phyloP scores from a whole-genome alignment of 2,113 vertebrate species.

The Cricetomys ansorgei region DNA sequence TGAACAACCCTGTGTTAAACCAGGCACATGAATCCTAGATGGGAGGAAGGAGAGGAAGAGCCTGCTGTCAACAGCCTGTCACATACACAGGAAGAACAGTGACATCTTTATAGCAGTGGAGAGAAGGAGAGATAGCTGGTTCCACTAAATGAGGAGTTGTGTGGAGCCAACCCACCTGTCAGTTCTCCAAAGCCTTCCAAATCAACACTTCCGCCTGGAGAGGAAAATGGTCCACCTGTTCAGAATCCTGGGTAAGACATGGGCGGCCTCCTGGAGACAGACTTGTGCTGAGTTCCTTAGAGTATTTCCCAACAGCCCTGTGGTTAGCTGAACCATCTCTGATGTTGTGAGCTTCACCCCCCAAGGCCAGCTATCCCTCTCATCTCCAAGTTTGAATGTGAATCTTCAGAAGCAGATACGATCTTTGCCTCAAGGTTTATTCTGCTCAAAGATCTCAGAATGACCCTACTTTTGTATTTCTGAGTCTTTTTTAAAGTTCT shows the following conservation, averaged over 20 bases:
- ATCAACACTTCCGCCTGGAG: neutral
- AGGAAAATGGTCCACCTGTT: neutral
- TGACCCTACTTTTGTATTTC: constrained; percentile 62
- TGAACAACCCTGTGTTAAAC: neutral
- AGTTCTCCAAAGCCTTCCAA: neutral
- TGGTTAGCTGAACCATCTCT: neutral
- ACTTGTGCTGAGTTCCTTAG: neutral
- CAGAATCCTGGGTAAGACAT: neutral
- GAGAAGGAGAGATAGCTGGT: neutral
- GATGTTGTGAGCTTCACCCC: neutral
- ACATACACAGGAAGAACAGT: neutral
- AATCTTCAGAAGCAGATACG: neutral
- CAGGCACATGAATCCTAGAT: neutral
- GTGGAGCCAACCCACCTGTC: constrained; percentile 10
- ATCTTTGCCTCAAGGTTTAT: constrained; percentile 45
- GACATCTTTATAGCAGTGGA: neutral
- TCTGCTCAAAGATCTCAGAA: constrained; percentile 54
- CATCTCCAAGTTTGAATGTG: neutral
- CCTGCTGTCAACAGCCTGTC: neutral
- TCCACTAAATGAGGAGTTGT: neutral
- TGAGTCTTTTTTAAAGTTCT: neutral
- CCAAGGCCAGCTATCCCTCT: neutral
- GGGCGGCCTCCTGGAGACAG: neutral
- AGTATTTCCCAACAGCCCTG: neutral
- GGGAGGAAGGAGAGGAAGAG: neutral